A percentile compares a stretch with the other conserved stretches of the same genome.
phyloP scores from a whole-genome alignment of 2,113 vertebrate species.

The Casuarius casuarius region DNA sequence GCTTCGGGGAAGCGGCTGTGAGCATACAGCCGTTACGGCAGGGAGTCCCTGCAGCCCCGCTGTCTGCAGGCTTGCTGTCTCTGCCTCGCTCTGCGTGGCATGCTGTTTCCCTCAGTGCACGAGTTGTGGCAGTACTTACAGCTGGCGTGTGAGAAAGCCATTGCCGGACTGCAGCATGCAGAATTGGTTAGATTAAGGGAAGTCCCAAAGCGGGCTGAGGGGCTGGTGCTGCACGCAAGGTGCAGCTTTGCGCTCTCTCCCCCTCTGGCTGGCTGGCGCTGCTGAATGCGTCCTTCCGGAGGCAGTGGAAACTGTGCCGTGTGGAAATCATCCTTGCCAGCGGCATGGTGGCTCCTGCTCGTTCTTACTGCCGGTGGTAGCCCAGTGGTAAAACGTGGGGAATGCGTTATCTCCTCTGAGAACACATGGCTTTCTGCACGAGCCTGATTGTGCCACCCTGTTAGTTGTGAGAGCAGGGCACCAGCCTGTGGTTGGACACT shows the following conservation, averaged over 20 bases:
- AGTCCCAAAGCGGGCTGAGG: background rate
- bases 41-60: background rate
- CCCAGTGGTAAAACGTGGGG: background rate
- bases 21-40: background rate
- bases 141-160: background rate
- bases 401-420: background rate
- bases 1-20: background rate
- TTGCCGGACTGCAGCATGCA: background rate
- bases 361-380: background rate
- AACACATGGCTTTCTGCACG: slow-evolving; percentile 3
- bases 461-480: slow-evolving; percentile 32
- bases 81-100: too few relatives aligned
- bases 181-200: background rate
- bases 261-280: background rate
- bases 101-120: background rate
- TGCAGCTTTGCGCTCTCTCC: background rate
- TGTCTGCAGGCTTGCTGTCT: background rate
- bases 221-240: background rate
- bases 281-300: background rate
- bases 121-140: background rate
- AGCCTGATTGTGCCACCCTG: background rate
- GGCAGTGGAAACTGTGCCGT: background rate
- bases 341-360: background rate
- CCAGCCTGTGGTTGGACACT: background rate
- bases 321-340: background rate